Evolutionary conservation across 30 jellyfish, hydroid and myxozoan species (phyloP).

Genomic region (Euphysa ruthae): DNA sequence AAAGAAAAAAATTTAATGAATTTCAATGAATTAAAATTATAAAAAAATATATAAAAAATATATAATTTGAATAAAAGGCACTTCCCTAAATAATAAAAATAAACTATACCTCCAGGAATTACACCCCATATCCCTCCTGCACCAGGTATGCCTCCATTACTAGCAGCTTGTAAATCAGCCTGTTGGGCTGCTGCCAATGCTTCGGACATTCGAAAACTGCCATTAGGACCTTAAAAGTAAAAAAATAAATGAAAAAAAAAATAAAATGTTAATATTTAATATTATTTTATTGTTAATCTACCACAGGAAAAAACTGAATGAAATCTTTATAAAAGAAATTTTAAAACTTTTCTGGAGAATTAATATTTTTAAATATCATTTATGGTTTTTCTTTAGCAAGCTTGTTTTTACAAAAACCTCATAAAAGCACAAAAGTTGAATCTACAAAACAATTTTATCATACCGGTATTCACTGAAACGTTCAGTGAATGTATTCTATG

Average conservation of each 20-base stretch:
- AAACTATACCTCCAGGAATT: constrained; percentile 62
- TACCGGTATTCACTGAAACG: too few species aligned
- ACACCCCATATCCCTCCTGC: constrained; percentile 56
- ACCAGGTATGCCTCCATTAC: constrained; percentile 54
- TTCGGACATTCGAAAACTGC: constrained; percentile 53
- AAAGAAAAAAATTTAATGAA: neutral
- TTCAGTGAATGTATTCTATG: too few species aligned
- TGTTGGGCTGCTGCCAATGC: constrained; percentile 78
- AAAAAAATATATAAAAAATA: neutral
- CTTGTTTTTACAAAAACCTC: too few species aligned
- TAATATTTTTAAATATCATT: too few species aligned
- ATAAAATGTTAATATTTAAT: too few species aligned
- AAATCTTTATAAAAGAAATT: too few species aligned
- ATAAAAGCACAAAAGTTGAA: too few species aligned
- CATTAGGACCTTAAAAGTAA: constrained; percentile 59
- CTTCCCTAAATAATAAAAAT: neutral
- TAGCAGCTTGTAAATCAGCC: constrained; percentile 79
- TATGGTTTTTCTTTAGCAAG: too few species aligned
- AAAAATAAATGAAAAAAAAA: neutral
- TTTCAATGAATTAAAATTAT: neutral
- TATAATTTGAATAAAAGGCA: neutral
- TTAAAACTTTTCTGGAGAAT: too few species aligned
- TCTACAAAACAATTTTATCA: too few species aligned
- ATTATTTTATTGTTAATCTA: too few species aligned
- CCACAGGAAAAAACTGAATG: too few species aligned